Base-by-base conservation (phyloP, 2,113 vertebrate species). In the Poeciliopsis retropinna region DNA sequence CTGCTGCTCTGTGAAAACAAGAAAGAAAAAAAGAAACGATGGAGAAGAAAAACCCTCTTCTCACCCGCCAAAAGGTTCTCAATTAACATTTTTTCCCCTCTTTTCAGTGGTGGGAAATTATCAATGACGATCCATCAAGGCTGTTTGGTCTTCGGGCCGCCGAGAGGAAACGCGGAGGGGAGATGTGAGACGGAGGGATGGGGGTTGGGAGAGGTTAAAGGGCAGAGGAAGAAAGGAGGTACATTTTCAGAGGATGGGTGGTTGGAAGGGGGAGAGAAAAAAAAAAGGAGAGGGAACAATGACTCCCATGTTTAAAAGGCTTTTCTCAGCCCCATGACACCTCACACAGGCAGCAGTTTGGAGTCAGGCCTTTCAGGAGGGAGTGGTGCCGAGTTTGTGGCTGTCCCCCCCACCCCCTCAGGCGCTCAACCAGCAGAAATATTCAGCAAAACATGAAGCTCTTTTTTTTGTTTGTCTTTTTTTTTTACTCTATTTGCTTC, bases 51-150 rank as follows among this genome's bases (percentile, higher is more conserved):
- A 82, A 85, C 66, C 73, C 79, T 81, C 82, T 88, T 85, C 93
- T 91, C 89, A 89, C 84, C 89, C 90, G 79, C 79, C 64, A 89
- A 93, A 92, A 93, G 83, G 89, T 82, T 91, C 94, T 93, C 95
- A 92, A 94, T 95, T 95, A 94, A 94, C 91, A 89, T 81, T 93
- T 88, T 79, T 68, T 41, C 51, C 39, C 31, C 68, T 88, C 68
- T 67, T 37, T 62, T 27, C 1, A 10, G 15, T 32, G 70, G 82
- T 87, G 93, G 92, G 91, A 94, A 96, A 94, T 94, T 87, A 96
- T 96, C 93, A 94, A 96, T 96, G 94, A 94, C 80, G 78, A 94
- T 95, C 94, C 93, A 94, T 96, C 94, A 87, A 63, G 70, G 87
- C 82, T 90, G 92, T 92, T 94, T 93, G 84, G 87, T 83, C 89